phyloP scores from a whole-genome alignment of 2,797 vertebrate genomes.

The Kryptopterus vitreolus region DNA sequence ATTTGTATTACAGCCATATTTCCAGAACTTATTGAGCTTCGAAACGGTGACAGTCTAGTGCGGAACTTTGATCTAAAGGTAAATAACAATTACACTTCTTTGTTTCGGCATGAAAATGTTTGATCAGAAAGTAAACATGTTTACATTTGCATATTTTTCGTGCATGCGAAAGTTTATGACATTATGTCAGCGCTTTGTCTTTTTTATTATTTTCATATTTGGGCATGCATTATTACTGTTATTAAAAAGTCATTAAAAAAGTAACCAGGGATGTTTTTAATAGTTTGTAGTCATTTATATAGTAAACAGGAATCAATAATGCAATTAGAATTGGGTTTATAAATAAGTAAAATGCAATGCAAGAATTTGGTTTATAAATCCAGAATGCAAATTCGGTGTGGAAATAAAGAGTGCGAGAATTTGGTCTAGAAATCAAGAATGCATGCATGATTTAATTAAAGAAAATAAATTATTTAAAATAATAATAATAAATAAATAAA shows the following conservation, averaged over 20 bases:
- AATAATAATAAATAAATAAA: too few species aligned
- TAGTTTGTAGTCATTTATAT: neutral
- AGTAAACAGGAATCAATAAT: too few species aligned
- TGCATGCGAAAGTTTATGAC: neutral
- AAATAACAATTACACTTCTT: fast-evolving
- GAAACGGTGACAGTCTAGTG: neutral
- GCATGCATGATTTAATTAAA: neutral
- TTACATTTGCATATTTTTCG: too few species aligned
- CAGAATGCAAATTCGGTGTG: too few species aligned
- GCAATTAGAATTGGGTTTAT: too few species aligned
- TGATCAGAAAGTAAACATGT: neutral
- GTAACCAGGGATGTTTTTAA: neutral
- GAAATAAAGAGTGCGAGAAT: neutral
- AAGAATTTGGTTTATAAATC: too few species aligned
- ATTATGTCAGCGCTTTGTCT: neutral
- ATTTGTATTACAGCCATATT: neutral
- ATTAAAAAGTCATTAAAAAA: neutral
- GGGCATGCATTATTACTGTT: neutral
- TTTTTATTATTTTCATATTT: neutral
- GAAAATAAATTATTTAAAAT: too few species aligned
- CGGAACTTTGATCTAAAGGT: neutral
- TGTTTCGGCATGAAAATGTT: neutral
- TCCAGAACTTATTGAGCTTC: neutral
- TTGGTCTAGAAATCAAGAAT: neutral
- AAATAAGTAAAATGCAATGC: too few species aligned